Base-by-base conservation (phyloP, 2,888 invertebrate genomes). In the Drosophila rellima region DNA sequence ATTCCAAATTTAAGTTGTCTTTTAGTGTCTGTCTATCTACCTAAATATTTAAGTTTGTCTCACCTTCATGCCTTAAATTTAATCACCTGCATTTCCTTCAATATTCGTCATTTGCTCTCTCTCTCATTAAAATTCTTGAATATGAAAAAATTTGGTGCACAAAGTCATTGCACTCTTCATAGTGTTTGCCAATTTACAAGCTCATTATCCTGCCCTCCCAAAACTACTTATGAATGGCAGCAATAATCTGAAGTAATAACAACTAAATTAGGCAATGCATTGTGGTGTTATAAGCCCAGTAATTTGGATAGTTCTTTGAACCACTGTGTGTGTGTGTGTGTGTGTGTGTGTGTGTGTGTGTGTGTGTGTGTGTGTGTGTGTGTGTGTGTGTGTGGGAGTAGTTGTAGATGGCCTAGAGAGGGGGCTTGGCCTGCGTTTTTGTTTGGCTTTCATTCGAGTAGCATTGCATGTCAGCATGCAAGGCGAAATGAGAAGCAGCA, bases 401-500 rank as follows among this genome's bases (percentile, higher is more conserved):
- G 39, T 7, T 26, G 26, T 26, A 26, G 7, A 26, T 26, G 26
- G 7, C 7, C 7, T 26, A 26, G 26, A 26, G 26, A n/a, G 33
- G 35, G 26, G 73, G 73, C 60, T 80, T 85, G 82, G 73, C 80
- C 57, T 72, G 64, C 60, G 64, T 79, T 81, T 82, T 68, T 67
- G 67, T 82, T 66, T 64, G 52, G 77, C 42, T 89, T 70, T 50
- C 40, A 56, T 72, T 83, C 75, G 76, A 82, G 83, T 78, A 56
- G 83, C 42, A 83, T 85, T 88, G 90, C 85, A 90, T 85, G 85
- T 82, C 84, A 82, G 89, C 90, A 85, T 88, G 85, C 89, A 68
- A 88, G 79, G 69, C 65, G 52, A 64, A 74, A 20, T 50, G 20
- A 44, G 64, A 60, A 54, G 60, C 63, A 42, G 29, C 82, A 73